phyloP scores from a whole-genome alignment of 2,888 invertebrate species.

The Dicroscelio sp. region DNA sequence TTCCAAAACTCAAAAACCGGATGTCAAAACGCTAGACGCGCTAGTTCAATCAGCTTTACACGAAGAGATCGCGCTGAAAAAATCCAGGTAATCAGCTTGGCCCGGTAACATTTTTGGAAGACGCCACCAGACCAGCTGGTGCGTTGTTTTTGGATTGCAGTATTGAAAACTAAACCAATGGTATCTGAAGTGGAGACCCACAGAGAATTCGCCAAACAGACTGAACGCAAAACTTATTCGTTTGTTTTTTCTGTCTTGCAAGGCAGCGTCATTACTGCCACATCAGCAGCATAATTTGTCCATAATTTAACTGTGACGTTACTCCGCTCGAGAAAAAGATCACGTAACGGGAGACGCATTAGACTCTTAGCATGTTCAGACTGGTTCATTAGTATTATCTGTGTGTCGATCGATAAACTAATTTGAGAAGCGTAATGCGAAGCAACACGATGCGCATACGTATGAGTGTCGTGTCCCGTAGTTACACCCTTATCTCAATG shows the following conservation, averaged over 20 bases:
- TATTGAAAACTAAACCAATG: no score
- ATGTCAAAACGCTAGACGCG: background rate
- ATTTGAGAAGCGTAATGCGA: slow-evolving; percentile 77
- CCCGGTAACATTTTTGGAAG: no score
- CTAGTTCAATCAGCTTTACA: background rate
- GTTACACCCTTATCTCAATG: slow-evolving; percentile 76
- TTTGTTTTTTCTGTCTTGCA: no score
- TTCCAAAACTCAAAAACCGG: background rate
- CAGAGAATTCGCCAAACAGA: no score
- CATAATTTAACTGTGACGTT: no score
- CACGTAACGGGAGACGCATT: background rate
- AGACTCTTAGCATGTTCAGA: slow-evolving; percentile 3
- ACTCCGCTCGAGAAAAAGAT: no score
- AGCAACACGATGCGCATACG: slow-evolving; percentile 82
- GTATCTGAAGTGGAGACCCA: no score
- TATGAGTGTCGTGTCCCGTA: slow-evolving; percentile 83
- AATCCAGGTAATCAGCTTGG: slow-evolving; percentile 60
- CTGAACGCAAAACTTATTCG: no score
- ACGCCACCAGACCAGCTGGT: no score
- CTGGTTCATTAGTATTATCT: slow-evolving; percentile 57
- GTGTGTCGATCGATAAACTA: slow-evolving; percentile 64
- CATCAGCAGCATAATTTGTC: no score
- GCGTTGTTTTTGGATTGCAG: no score
- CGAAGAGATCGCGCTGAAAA: slow-evolving; percentile 35
- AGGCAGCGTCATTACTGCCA: no score